Percentiles rank a stretch among this genome's conserved stretches.
Evolutionary conservation across 2,797 vertebrate species (phyloP).

Genomic region (Loriculus beryllinus): DNA sequence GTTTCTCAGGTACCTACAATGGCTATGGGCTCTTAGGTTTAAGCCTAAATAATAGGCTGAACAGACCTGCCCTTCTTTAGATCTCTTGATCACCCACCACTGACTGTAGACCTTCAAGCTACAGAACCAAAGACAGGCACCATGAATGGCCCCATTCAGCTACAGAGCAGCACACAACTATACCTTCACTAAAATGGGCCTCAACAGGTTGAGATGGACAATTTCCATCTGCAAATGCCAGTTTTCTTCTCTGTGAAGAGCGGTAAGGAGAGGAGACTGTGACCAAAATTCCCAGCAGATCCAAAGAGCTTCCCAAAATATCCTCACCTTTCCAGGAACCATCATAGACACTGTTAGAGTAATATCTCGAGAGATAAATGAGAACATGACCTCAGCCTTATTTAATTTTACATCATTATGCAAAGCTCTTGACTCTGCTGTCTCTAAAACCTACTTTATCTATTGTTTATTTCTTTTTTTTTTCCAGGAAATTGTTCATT

Average conservation of each 20-base stretch:
- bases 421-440: slow-evolving; percentile 33
- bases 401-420: slow-evolving; percentile 60
- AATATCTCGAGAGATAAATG: background rate
- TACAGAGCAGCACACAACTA: background rate
- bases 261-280: background rate
- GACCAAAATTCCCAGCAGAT: background rate
- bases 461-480: slow-evolving; percentile 67
- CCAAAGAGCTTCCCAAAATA: background rate
- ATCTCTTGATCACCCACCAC: background rate
- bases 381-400: slow-evolving; percentile 15
- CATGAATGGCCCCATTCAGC: background rate
- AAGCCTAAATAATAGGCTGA: background rate
- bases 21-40: background rate
- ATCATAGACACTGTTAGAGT: background rate
- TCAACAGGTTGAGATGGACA: rapidly evolving
- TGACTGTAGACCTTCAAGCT: background rate
- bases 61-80: background rate
- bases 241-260: background rate
- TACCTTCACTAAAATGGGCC: background rate
- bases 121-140: background rate
- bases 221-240: background rate
- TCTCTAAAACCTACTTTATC: slow-evolving; percentile 58
- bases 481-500: slow-evolving; percentile 75
- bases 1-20: background rate
- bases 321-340: slow-evolving; percentile 36